A percentile compares a stretch with the other conserved stretches of the same genome.
Evolutionary conservation across 2,113 vertebrate genomes (phyloP).

Genomic region (Tachysurus vachellii): DNA sequence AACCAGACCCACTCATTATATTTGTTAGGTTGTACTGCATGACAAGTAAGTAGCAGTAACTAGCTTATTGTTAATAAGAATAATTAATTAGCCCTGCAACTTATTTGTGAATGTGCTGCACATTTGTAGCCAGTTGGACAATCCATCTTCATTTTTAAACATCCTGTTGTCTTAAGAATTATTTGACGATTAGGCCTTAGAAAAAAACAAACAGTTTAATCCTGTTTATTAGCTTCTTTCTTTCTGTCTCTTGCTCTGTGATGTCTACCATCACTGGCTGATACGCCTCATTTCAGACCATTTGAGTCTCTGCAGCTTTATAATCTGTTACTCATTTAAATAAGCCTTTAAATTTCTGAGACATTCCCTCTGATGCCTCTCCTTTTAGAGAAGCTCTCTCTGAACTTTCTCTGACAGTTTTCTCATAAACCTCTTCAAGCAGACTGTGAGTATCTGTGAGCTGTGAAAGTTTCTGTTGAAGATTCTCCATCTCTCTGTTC

Average conservation of each 20-base stretch:
- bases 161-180: background rate
- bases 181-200: background rate
- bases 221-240: background rate
- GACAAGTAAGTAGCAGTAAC: background rate
- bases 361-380: background rate
- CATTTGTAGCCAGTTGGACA: too few species aligned
- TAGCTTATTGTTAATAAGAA: background rate
- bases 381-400: background rate
- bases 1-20: background rate
- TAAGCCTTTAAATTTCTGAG: background rate
- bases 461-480: slow-evolving; percentile 1
- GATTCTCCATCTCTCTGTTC: background rate
- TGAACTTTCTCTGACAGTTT: background rate
- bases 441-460: background rate
- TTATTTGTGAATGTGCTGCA: too few species aligned
- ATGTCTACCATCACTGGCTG: background rate
- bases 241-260: background rate
- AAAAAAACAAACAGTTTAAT: background rate
- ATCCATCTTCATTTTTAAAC: too few species aligned
- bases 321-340: background rate
- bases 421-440: background rate
- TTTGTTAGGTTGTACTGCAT: background rate
- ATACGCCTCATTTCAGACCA: background rate
- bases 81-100: too few species aligned
- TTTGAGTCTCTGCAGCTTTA: background rate